Conservation (phyloP, 2,113 vertebrate species). For the Rana temporaria region DNA sequence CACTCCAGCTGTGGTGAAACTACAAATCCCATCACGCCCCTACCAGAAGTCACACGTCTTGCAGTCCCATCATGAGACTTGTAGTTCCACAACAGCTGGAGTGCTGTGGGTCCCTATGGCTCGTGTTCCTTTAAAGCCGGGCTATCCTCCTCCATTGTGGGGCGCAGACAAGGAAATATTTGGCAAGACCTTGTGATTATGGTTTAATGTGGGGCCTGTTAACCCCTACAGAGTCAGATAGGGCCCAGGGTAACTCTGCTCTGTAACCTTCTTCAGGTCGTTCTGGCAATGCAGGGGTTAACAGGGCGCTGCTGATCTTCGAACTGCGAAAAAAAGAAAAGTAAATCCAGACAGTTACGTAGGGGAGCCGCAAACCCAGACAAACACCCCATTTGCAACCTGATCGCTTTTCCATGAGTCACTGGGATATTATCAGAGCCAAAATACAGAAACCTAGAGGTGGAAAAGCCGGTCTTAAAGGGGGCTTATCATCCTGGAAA, state of each 20-base stretch:
- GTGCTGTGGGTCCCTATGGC: too few species aligned
- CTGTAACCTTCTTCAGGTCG: not conserved
- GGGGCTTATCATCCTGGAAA: not conserved
- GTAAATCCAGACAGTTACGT: conserved; percentile 33
- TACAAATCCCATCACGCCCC: too few species aligned
- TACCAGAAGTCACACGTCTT: too few species aligned
- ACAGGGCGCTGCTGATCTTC: not conserved
- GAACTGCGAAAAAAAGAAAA: not conserved
- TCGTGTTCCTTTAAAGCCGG: not conserved
- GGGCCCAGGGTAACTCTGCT: not conserved
- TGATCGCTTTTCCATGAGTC: conserved; percentile 46
- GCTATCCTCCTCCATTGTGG: not conserved
- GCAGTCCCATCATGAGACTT: too few species aligned
- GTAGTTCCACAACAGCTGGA: too few species aligned
- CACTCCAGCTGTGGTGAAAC: too few species aligned
- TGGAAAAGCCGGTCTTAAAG: conserved; percentile 4
- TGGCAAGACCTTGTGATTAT: not conserved
- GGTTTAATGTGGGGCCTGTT: not conserved
- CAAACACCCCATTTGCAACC: conserved; percentile 39
- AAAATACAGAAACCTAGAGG: conserved; percentile 1
- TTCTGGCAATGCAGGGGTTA: not conserved
- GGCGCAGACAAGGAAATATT: too few species aligned
- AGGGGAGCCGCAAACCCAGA: conserved; percentile 4
- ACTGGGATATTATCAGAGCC: not conserved
- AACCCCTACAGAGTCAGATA: not conserved